phyloP scores from a whole-genome alignment of 2,113 vertebrate genomes.

The Psittacus erithacus region DNA sequence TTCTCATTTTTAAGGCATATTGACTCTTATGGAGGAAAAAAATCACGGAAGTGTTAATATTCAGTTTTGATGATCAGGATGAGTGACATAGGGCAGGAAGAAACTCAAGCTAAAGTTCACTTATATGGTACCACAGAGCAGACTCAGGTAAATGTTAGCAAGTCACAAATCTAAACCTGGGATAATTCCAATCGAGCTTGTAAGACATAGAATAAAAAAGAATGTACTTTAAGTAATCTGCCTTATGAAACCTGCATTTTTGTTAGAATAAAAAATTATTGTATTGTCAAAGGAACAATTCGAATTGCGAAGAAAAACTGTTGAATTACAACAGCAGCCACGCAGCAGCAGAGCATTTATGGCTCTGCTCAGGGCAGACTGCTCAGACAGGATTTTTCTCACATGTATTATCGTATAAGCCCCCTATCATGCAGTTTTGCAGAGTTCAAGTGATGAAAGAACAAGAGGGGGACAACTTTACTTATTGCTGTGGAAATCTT shows the following conservation, averaged over 20 bases:
- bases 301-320: background rate
- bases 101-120: background rate
- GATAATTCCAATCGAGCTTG: background rate
- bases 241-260: slow-evolving; percentile 2
- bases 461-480: background rate
- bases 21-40: background rate
- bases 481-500: background rate
- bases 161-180: background rate
- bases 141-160: background rate
- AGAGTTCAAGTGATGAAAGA: background rate
- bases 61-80: background rate
- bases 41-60: background rate
- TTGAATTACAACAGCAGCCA: slow-evolving; percentile 1
- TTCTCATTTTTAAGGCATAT: background rate
- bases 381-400: background rate
- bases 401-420: background rate
- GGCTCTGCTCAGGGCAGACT: background rate
- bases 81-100: background rate
- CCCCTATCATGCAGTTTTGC: background rate
- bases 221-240: background rate
- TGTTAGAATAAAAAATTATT: slow-evolving; percentile 1
- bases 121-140: background rate
- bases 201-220: background rate
- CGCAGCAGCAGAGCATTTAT: background rate
- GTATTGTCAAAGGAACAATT: slow-evolving; percentile 19